A percentile compares a stretch with the other conserved stretches of the same genome.
phyloP scores from a whole-genome alignment of 2,888 invertebrate species.

The Trichogramma evanescens region DNA sequence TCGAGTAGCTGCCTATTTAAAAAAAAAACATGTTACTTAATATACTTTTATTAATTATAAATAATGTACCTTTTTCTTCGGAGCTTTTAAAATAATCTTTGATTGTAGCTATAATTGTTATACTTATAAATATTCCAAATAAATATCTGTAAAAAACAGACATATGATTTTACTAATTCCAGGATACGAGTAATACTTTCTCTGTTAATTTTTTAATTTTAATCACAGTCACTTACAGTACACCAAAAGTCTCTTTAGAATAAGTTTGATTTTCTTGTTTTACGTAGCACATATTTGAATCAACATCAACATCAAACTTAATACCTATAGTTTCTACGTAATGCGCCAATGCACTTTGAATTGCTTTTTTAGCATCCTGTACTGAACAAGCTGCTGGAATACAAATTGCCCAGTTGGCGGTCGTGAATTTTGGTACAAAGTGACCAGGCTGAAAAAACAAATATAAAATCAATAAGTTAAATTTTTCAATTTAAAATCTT shows the following conservation, averaged over 20 bases:
- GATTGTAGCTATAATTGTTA: constrained; percentile 38
- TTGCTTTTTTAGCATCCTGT: constrained; percentile 53
- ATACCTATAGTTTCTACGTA: constrained; percentile 57
- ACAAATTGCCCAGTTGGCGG: constrained; percentile 66
- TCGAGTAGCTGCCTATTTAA: constrained; percentile 39
- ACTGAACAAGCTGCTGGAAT: constrained; percentile 59
- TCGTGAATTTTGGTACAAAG: constrained; percentile 65
- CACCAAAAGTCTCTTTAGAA: constrained; percentile 48
- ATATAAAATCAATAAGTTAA: neutral
- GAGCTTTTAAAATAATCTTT: constrained; percentile 36
- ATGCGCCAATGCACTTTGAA: constrained; percentile 55
- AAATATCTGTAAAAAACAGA: constrained; percentile 35
- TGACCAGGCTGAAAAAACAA: constrained; percentile 57
- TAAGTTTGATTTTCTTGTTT: constrained; percentile 42
- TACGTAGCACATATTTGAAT: constrained; percentile 56
- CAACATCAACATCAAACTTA: constrained; percentile 54
- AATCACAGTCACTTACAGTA: constrained; percentile 44
- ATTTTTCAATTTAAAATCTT: neutral
- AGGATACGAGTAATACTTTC: neutral
- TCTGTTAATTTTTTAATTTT: neutral
- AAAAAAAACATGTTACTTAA: neutral
- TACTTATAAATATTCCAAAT: constrained; percentile 39
- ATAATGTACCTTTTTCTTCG: constrained; percentile 36
- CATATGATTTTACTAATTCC: neutral
- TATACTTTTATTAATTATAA: neutral